These are phyloP conservation scores for Turnix velox DNA, from an alignment of 2,113 vertebrate genomes.

Conservation along the genomic window DNA sequence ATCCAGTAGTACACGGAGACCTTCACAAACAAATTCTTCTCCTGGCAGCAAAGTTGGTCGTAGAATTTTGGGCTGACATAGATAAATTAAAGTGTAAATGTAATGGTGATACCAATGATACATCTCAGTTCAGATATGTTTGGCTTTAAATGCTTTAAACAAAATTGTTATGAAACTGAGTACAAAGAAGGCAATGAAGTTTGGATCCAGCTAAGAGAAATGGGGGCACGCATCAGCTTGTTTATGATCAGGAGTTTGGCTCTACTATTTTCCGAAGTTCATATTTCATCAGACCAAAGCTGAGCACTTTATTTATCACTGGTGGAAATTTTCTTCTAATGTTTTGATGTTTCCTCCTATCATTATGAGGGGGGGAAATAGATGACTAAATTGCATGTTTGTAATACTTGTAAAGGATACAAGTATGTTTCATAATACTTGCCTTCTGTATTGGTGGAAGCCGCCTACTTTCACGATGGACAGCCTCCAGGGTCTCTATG, in stretches of 20 bases:
- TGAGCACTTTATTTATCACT: conserved; percentile 48
- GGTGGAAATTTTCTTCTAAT: conserved; percentile 10
- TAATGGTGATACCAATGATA: not conserved
- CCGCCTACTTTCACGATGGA: conserved; percentile 93
- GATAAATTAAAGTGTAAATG: conserved; percentile 30
- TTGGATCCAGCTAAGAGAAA: not conserved
- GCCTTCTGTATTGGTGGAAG: conserved; percentile 98
- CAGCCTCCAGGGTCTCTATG: conserved; percentile 92
- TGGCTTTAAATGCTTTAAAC: not conserved
- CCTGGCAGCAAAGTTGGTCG: conserved; percentile 90
- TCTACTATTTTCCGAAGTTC: not conserved
- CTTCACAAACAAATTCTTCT: conserved; percentile 93
- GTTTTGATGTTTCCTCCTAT: conserved; percentile 23
- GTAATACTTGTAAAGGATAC: not conserved
- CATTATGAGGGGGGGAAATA: not conserved
- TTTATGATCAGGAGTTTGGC: conserved; percentile 31
- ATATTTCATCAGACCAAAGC: conserved; percentile 49
- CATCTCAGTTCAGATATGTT: not conserved
- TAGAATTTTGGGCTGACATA: conserved; percentile 91
- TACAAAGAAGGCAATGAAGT: not conserved
- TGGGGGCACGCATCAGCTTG: not conserved
- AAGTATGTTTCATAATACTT: conserved; percentile 59
- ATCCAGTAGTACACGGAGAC: conserved; percentile 91
- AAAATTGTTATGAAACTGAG: not conserved
- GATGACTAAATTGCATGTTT: not conserved